These are phyloP conservation scores for Staurois parvus DNA, from an alignment of 2,797 vertebrate species.

Conservation along the genomic window DNA sequence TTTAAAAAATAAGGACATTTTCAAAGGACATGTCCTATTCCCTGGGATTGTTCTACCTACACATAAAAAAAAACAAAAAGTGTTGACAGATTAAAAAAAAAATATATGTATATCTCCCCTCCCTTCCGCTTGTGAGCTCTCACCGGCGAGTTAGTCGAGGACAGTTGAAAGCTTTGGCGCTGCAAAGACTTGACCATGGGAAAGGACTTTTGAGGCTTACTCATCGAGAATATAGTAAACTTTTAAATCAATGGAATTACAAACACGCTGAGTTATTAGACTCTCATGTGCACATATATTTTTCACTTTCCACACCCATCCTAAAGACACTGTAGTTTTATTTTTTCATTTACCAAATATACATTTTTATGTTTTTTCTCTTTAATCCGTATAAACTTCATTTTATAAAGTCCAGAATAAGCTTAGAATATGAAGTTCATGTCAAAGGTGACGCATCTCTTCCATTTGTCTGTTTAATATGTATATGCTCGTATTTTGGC, in stretches of 20 bases:
- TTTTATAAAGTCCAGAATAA: not conserved
- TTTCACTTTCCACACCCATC: not conserved
- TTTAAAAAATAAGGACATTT: no score
- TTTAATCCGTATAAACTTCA: not conserved
- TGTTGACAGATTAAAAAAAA: conserved; percentile 1
- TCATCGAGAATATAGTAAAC: not conserved
- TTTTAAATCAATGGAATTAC: not conserved
- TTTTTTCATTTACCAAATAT: not conserved
- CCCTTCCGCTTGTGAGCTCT: not conserved
- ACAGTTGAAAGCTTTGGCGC: not conserved
- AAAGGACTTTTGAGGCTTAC: not conserved
- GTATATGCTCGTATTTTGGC: not conserved
- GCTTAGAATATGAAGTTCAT: not conserved
- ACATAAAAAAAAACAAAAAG: not conserved
- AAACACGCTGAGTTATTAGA: not conserved
- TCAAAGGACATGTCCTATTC: not conserved
- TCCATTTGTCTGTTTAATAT: not conserved
- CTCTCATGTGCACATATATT: not conserved
- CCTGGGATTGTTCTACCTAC: not conserved
- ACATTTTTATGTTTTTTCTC: not conserved
- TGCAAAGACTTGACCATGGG: conserved; percentile 9
- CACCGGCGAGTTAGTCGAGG: not conserved
- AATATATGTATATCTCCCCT: not conserved
- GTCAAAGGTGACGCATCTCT: not conserved
- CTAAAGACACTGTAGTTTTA: not conserved